Percentiles rank a stretch among this genome's conserved stretches.
Conservation (phyloP, 2,797 vertebrate genomes). For the Silurus lanzhouensis region DNA sequence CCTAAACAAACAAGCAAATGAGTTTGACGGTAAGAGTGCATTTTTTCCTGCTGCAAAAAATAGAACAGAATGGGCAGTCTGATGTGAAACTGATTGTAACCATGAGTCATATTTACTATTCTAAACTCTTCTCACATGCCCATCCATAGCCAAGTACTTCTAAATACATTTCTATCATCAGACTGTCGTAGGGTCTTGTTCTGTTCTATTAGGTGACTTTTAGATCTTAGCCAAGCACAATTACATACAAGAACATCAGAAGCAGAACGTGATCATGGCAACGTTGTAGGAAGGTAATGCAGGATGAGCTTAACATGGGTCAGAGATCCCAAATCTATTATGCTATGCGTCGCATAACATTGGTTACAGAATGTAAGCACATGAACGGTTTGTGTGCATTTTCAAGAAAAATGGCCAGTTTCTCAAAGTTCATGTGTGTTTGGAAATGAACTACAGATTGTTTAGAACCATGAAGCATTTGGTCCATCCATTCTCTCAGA, state of each 20-base stretch:
- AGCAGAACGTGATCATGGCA: background rate
- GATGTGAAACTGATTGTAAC: background rate
- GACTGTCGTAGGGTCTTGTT: background rate
- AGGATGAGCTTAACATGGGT: background rate
- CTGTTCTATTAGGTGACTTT: background rate
- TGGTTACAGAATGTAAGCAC: background rate
- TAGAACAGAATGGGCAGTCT: background rate
- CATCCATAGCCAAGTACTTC: background rate
- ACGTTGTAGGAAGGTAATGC: background rate
- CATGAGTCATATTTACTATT: background rate
- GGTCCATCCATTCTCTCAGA: background rate
- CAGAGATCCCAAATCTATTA: background rate
- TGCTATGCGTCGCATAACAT: background rate
- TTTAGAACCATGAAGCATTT: background rate
- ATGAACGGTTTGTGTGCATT: background rate
- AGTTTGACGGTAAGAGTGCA: conserved; percentile 2
- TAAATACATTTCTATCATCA: background rate
- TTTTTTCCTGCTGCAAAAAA: background rate
- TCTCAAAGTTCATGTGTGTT: background rate
- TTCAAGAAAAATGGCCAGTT: background rate
- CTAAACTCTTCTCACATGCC: background rate
- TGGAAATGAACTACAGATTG: background rate
- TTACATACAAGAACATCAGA: background rate
- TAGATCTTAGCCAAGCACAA: background rate
- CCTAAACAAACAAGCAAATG: conserved; percentile 19